phyloP scores from a whole-genome alignment of 2,797 vertebrate species.

The Kryptopterus vitreolus region DNA sequence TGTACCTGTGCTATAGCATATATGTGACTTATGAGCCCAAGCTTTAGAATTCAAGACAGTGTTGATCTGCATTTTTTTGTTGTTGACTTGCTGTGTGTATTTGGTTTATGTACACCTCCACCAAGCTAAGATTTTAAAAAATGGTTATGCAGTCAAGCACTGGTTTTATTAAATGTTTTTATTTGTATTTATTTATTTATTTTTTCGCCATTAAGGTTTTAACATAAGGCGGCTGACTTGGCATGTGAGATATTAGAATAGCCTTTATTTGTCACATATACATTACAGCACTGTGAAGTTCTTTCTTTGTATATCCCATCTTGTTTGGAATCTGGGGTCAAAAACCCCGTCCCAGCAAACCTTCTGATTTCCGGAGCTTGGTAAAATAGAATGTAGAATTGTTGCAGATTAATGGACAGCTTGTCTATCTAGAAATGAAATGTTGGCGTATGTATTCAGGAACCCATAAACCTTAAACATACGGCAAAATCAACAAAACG shows the following conservation, averaged over 20 bases:
- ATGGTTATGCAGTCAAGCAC: neutral
- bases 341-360: no score
- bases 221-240: neutral
- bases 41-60: neutral
- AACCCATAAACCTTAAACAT: no score
- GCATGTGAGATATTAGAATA: conserved; percentile 20
- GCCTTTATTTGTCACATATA: no score
- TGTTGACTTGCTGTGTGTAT: neutral
- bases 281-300: no score
- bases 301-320: no score
- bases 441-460: neutral
- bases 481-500: neutral
- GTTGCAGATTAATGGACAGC: neutral
- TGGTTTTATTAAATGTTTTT: neutral
- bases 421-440: no score
- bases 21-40: neutral
- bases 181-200: no score
- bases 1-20: no score
- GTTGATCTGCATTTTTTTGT: no score
- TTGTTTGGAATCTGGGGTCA: no score
- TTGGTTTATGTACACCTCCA: neutral
- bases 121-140: neutral
- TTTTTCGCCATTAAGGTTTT: neutral
- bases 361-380: neutral
- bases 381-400: neutral